Evolutionary conservation across 2,888 invertebrate genomes (phyloP).

Genomic region (Diaperis boleti): DNA sequence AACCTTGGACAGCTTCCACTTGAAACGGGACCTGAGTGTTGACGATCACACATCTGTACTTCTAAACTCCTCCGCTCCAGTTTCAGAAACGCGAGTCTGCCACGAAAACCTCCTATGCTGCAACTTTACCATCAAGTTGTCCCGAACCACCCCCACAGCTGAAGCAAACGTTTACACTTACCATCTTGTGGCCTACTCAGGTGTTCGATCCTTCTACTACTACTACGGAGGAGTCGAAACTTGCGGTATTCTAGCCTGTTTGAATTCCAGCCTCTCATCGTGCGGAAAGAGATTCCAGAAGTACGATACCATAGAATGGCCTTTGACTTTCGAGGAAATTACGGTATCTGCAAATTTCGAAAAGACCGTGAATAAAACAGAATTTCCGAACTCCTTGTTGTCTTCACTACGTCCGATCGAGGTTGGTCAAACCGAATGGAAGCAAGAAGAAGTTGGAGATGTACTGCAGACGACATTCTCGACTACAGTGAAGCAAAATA

Average conservation of each 20-base stretch:
- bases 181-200: slow-evolving; percentile 68
- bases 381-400: slow-evolving; percentile 68
- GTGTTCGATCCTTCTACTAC: slow-evolving; percentile 68
- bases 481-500: slow-evolving; percentile 63
- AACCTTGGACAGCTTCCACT: slow-evolving; percentile 62
- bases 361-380: slow-evolving; percentile 62
- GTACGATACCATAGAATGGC: slow-evolving; percentile 64
- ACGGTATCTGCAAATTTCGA: slow-evolving; percentile 66
- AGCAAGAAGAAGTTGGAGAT: slow-evolving; percentile 22
- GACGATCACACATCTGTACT: slow-evolving; percentile 52
- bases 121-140: slow-evolving; percentile 48
- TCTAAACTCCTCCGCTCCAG: slow-evolving; percentile 36
- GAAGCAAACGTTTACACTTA: slow-evolving; percentile 64
- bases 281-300: slow-evolving; percentile 65
- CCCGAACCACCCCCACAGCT: slow-evolving; percentile 31
- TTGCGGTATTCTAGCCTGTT: slow-evolving; percentile 70
- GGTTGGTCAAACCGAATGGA: slow-evolving; percentile 53
- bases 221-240: slow-evolving; percentile 68
- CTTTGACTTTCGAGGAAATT: slow-evolving; percentile 67
- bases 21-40: slow-evolving; percentile 64
- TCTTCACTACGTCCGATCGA: slow-evolving; percentile 69
- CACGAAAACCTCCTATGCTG: slow-evolving; percentile 58
- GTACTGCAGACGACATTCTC: slow-evolving; percentile 51
- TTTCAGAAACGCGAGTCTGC: neutral
- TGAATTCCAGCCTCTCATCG: slow-evolving; percentile 63